Evolutionary conservation across 2,888 invertebrate species (phyloP), one percentile per base, ranked within the genome.

Genomic region (Erynnis tages): DNA sequence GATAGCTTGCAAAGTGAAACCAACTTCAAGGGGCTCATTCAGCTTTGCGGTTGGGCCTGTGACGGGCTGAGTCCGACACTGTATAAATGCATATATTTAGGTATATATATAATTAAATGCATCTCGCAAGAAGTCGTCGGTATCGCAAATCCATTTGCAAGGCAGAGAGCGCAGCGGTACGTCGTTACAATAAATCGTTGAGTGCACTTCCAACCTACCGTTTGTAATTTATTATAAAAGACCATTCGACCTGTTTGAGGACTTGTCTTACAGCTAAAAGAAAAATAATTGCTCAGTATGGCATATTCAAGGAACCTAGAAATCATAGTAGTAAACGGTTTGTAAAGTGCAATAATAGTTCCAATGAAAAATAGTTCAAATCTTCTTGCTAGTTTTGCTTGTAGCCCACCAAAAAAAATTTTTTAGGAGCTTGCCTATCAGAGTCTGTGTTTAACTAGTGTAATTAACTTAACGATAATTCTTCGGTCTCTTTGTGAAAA

Each of bases 181-280:
- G 73, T 68, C 60, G 66, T 60, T 66, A 71, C 73, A 69, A 83
- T 86, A 86, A 86, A 87, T 85, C 78, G 71, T 73, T 65, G 71
- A 76, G 71, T 77, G 78, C 80, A 79, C 77, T 84, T 71, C 71
- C 76, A 70, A 73, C 66, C 67, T 69, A 59, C 65, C 62, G 61
- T 62, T 63, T 58, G 61, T 65, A 63, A 70, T 72, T 71, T 69
- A 71, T 71, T 66, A 62, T 65, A 57, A 60, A 58, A 34, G 32
- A 41, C 40, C 49, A 41, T 41, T 34, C 49, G 49, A 41, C 41
- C 45, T 32, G 32, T 4, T 17, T 1, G 13, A 34, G 29, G 10
- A 34, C 25, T 21, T 34, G 49, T 41, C 30, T 11, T 30, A 49
- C 32, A 4, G 21, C 4, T 14, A 16, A 37, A 13, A 8, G 8